Base-by-base conservation (phyloP, 2,113 vertebrate genomes). In the Sitta europaea region DNA sequence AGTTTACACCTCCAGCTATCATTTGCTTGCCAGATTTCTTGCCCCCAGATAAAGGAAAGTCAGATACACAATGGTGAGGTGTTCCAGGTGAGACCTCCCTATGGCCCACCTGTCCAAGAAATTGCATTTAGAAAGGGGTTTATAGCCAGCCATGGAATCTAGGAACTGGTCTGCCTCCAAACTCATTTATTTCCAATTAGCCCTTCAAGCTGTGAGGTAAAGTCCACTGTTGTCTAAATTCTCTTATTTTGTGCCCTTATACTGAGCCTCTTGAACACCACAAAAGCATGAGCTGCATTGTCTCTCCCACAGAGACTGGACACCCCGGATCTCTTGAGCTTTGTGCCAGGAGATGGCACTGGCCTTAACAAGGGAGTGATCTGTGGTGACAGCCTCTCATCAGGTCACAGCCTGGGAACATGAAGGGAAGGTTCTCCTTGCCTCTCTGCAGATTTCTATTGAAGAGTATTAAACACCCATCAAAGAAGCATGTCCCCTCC, bases 281-380 rank as follows among this genome's bases (percentile, higher is more conserved):
- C 51, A 54, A 58, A 71, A 10, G 57, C 19, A 54, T 0, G 0
- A 42, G 42, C 31, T 42, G 10, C 50, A 14, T 0, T 86, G 58
- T 21, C 38, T 86, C 40, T 86, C 80, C 38, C 47, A 20, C 23
- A 80, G 54, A 35, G 15, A 10, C 31, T n/a, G 50, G 24, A 61
- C n/a, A 90, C 36, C 11, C 23, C 0, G 0, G 14, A 50, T 5
- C 9, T 36, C 48, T 3, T 17, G 47, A 48, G 29, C 16, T 86
- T 82, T 80, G 71, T 73, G 31, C 50, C 36, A 50, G n/a, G 17
- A 63, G 66, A 11, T 1, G 5, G 13, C 54, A 14, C 11, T 91
- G 36, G 11, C 47, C 45, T 54, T 23, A 59, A 59, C 16, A 25
- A 40, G 18, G 13, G 22, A 36, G 43, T 54, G 35, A 67, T 40